These are phyloP conservation scores for Zosterops lateralis DNA, from an alignment of 2,113 vertebrate species.

Conservation along the genomic window DNA sequence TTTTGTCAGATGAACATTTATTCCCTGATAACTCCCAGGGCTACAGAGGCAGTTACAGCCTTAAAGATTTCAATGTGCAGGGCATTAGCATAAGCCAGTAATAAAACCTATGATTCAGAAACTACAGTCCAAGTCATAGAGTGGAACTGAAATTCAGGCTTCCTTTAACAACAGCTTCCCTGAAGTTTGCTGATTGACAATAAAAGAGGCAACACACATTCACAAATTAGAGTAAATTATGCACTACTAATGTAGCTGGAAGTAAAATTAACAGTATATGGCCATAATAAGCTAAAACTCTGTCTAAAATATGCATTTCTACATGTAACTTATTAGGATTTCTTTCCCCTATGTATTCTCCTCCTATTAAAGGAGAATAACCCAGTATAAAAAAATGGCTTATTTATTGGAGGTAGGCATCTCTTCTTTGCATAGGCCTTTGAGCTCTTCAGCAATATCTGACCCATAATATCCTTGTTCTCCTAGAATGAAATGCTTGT, in stretches of 20 bases:
- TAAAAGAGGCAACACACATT: neutral
- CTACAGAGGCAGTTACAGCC: neutral
- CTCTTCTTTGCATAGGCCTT: neutral
- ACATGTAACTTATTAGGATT: neutral
- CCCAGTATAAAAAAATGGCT: rapidly evolving
- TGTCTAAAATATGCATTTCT: neutral
- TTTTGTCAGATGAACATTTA: neutral
- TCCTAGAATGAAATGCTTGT: neutral
- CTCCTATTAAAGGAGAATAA: neutral
- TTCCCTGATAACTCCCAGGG: neutral
- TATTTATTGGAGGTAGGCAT: neutral
- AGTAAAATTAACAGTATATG: neutral
- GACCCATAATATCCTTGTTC: neutral
- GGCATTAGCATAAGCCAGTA: neutral
- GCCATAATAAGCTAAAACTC: neutral
- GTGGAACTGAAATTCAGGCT: neutral
- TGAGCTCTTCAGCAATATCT: neutral
- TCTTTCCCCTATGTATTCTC: neutral
- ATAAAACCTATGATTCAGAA: neutral
- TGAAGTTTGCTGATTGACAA: neutral
- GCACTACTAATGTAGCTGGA: neutral
- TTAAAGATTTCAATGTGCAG: neutral
- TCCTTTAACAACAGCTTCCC: neutral
- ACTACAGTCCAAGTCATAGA: neutral
- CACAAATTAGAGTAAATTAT: neutral